Evolutionary conservation across 2,797 vertebrate genomes (phyloP).

Genomic region (Bovichtus diacanthus): DNA sequence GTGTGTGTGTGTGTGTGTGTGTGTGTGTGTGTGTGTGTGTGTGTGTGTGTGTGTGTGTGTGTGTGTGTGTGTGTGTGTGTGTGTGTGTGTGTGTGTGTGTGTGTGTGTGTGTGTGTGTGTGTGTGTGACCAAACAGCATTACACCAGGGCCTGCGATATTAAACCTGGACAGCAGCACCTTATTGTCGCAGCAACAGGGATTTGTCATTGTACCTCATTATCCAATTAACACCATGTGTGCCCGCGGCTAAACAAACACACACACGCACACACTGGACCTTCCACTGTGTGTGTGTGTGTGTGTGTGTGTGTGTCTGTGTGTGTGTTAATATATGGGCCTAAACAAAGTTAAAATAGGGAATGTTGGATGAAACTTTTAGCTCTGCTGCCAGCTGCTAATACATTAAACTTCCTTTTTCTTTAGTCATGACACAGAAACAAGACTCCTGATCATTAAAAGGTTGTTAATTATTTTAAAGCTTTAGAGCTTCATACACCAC

Average conservation of each 20-base stretch:
- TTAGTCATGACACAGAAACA: conserved; percentile 15
- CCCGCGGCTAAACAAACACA: conserved; percentile 72
- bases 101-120: conserved; percentile 62
- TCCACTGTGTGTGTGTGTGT: not conserved
- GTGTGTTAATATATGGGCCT: conserved; percentile 55
- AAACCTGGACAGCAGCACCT: conserved; percentile 99
- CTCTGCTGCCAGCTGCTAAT: conserved; percentile 51
- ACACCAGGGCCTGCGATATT: conserved; percentile 91
- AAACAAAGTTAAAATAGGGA: conserved; percentile 67
- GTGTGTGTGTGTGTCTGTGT: conserved; percentile 16
- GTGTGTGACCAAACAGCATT: conserved; percentile 83
- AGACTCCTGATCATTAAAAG: conserved; percentile 8
- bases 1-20: conserved; percentile 57
- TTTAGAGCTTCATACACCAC: not conserved
- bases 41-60: conserved; percentile 60
- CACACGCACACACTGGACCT: conserved; percentile 43
- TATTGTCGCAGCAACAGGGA: conserved; percentile 98
- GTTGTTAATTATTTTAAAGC: conserved; percentile 36
- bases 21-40: conserved; percentile 61
- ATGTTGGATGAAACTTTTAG: conserved; percentile 68
- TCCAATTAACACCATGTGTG: conserved; percentile 93
- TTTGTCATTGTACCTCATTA: conserved; percentile 99
- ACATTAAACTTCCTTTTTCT: conserved; percentile 30
- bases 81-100: conserved; percentile 63
- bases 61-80: conserved; percentile 59